These are phyloP conservation scores for Ostrea edulis DNA, from an alignment of 1,140 invertebrate genomes.

Conservation along the genomic window DNA sequence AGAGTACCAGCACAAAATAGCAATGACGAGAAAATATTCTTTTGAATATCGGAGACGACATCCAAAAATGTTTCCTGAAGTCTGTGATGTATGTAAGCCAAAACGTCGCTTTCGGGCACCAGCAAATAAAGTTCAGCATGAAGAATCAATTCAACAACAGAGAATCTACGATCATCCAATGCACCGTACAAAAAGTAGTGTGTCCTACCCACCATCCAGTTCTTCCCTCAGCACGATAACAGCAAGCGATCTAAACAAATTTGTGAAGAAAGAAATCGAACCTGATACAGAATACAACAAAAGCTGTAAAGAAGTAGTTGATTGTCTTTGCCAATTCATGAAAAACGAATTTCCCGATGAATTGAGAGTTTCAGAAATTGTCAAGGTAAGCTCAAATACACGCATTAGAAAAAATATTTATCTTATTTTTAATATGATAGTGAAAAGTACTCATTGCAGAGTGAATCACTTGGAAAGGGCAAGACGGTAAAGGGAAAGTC, in stretches of 20 bases:
- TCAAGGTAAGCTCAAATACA: background rate
- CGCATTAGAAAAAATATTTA: background rate
- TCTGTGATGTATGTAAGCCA: background rate
- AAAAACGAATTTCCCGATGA: slow-evolving; percentile 14
- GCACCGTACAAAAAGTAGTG: background rate
- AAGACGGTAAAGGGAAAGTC: slow-evolving; percentile 36
- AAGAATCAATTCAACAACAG: background rate
- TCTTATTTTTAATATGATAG: background rate
- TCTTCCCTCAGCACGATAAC: background rate
- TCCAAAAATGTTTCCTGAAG: background rate
- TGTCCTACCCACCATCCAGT: background rate
- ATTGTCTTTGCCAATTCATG: slow-evolving; percentile 8
- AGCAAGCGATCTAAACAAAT: background rate
- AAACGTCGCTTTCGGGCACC: background rate
- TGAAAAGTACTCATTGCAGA: slow-evolving; percentile 7
- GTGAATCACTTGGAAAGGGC: slow-evolving; percentile 43
- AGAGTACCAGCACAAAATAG: too few species aligned
- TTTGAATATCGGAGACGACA: background rate
- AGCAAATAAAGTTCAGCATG: background rate
- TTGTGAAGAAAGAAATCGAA: slow-evolving; percentile 30
- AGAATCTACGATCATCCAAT: background rate
- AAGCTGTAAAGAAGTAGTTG: background rate
- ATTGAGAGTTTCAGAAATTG: slow-evolving; percentile 29
- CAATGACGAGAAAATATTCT: background rate
- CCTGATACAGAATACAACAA: slow-evolving; percentile 23